Base-by-base conservation (phyloP, 2,888 invertebrate species). In the Petrolisthes cinctipes region DNA sequence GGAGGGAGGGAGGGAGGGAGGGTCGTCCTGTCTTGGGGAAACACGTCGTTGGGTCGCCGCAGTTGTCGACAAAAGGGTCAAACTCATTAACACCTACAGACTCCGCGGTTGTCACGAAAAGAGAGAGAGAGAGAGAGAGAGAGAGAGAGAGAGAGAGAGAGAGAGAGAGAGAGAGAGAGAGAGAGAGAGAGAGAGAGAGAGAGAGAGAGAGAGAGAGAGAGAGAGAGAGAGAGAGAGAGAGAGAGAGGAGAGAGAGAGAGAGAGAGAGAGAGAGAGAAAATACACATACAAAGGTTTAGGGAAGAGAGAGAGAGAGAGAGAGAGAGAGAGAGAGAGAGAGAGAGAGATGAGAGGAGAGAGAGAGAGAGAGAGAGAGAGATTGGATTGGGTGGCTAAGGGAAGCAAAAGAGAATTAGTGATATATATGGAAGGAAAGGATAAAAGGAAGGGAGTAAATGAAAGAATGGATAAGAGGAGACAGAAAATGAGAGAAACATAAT, bases 61-160 rank as follows among this genome's bases (percentile, higher is more conserved):
- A 71, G 71, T n/a, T 71, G 71, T 71, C 20, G 71, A 71, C 71
- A 71, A 71, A 71, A 71, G 71, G 71, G 71, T 71, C 71, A 71
- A 71, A 71, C 71, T 71, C 71, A 71, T 71, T 71, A 71, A 71
- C 71, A 71, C 71, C 71, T 71, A 14, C 17, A 71, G 71, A 20
- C 14, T 20, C n/a, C 71, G 20, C 71, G 20, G 17, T n/a, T n/a
- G 71, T 6, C 9, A 51, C 66, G 61, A 57, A 17, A 23, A n/a
- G 23, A 23, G 51, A 80, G 68, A 53, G 23, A 82, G 71, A 53
- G 9, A 71, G 71, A 68, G 9, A 82, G 82, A 61, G 23, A 71
- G 11, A 71, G 23, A 71, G 54, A 83, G 53, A 61, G 20, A 9
- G 73, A 71, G n/a, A 80, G 61, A 80, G 5, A 4, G 57, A 57